Base-by-base conservation (phyloP, 2,888 invertebrate species). In the Athrips mouffetella region DNA sequence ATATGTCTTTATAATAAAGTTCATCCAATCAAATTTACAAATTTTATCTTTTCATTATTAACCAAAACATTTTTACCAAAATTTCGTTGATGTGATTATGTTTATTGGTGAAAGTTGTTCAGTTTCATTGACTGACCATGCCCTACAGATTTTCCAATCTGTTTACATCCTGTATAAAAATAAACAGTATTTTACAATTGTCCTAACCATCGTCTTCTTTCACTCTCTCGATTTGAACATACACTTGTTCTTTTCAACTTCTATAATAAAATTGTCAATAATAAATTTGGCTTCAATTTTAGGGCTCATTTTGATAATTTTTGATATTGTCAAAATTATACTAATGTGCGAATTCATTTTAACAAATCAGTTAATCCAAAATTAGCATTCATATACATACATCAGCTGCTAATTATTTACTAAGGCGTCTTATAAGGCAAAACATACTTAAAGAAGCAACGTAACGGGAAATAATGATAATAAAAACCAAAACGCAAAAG, bases 121-220 rank as follows among this genome's bases (percentile, higher is more conserved):
- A n/a, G n/a, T n/a, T n/a, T n/a, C n/a, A n/a, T n/a, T n/a, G n/a
- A n/a, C n/a, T n/a, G n/a, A n/a, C n/a, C n/a, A n/a, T n/a, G n/a
- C n/a, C n/a, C n/a, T n/a, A n/a, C n/a, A n/a, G n/a, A n/a, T n/a
- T n/a, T n/a, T n/a, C n/a, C n/a, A n/a, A n/a, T n/a, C n/a, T n/a
- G n/a, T n/a, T n/a, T n/a, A n/a, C n/a, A n/a, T n/a, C n/a, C n/a
- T n/a, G n/a, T 63, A 71, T 67, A 76, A 31, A 76, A 70, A 65
- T 80, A 84, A 86, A 84, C 81, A 82, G 71, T 78, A 76, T 76
- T 80, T 77, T 85, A 87, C 85, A 87, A 84, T 85, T 87, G n/a
- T 77, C 65, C 85, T 85, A 84, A 76, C 74, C 72, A 73, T 76
- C n/a, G n/a, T n/a, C n/a, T n/a, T 71, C 69, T 61, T 59, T 69